Evolutionary conservation across 2,113 vertebrate species (phyloP), one percentile per base, ranked within the genome.

Genomic region (Grantiella picta): DNA sequence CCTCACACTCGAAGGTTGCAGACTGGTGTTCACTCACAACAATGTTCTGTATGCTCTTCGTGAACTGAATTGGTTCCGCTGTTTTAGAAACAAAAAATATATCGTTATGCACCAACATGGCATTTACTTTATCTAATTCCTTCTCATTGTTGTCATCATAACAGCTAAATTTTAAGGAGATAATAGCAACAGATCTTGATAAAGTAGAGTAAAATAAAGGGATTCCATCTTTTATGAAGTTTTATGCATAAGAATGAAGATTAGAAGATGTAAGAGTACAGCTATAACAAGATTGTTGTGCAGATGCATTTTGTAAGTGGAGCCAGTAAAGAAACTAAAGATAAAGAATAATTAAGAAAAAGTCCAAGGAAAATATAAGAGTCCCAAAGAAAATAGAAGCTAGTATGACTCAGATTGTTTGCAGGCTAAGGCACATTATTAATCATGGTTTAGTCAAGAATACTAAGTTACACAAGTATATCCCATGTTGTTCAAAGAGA

Each of bases 21-120:
- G 99, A 99, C 65, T 99, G 99, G 45, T 98, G 99, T 86, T 99
- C 99, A 42, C 98, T 99, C 94, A 99, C 99, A 96, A 99, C 99
- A 13, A 99, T 98, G 96, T 99, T 99, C 98, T 99, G 99, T 97
- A 99, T 99, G 93, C 99, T 99, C 98, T 99, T 99, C 70, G 99
- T 99, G 98, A 99, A 99, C 97, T 99, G 99, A 98, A 99, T 99
- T 94, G 99, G 99, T 97, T 99, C 98, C 63, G 99, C 99, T 99
- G 98, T 97, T 98, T 95, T 31, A 72, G 77, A 95, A 45, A 93
- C 35, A 92, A 93, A 95, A 65, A 71, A 45, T 12, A 60, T 4
- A 80, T 38, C 15, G 47, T 59, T 94, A 75, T 21, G 11, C 9
- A 70, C 5, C n/a, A 38, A 7, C 7, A 33, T 6, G 12, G 8